Base-by-base conservation (phyloP, 2,888 invertebrate species). In the Drosophila fulvimacula region DNA sequence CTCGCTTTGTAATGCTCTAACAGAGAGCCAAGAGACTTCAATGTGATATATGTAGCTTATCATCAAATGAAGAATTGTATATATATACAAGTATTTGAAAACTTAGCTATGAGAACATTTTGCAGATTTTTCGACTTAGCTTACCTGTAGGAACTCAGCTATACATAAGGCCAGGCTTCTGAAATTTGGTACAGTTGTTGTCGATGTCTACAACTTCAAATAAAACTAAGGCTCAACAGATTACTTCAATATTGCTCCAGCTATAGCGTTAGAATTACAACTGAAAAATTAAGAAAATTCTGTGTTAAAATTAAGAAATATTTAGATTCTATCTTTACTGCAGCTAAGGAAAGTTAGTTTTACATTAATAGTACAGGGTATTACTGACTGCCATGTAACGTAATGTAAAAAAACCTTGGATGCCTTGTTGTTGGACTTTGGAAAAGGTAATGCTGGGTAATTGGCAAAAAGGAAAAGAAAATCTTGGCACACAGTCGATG, bases 391-490 rank as follows among this genome's bases (percentile, higher is more conserved):
- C 13, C 24, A 15, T 36, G 51, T 24, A 9, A n/a, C 15, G 36
- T 17, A 36, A 15, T 36, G 6, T 36, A 13, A 19, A 36, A 19
- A 6, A 21, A 9, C 2, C n/a, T 11, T 21, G 46, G 19, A 6
- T 13, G 27, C 21, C 2, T 17, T n/a, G 53, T 27, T 24, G 53
- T 17, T 52, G 27, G 15, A 13, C 52, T n/a, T 21, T 27, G 21
- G 6, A 34, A 58, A 66, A 62, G 65, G 71, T 66, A 61, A 32
- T 27, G 53, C 53, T 52, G 52, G 38, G 61, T 70, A 70, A 72
- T 72, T 72, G 72, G 71, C 71, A 51, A 46, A 46, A 51, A 15
- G 30, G 30, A 51, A 34, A 51, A 34, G 34, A 21, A 51, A 21
- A 57, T 46, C 24, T 46, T 46, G 36, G 34, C 44, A 17, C 19